Evolutionary conservation across 2,888 invertebrate species (phyloP).

Genomic region (Ectemnius lituratus): DNA sequence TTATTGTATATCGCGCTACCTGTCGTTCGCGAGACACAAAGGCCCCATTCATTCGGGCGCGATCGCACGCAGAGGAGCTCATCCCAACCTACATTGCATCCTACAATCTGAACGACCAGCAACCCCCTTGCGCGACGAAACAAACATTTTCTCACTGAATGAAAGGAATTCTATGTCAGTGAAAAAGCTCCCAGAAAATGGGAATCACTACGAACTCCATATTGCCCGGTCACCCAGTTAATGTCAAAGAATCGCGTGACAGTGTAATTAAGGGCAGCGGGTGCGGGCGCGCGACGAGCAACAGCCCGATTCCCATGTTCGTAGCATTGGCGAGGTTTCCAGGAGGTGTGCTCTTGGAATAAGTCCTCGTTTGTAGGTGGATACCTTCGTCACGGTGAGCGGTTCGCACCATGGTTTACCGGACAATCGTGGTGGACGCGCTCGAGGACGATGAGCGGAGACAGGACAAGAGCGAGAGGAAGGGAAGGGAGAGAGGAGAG

Average conservation of each 20-base stretch:
- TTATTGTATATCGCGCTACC: slow-evolving; percentile 62
- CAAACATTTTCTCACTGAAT: slow-evolving; percentile 25
- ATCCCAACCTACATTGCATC: slow-evolving; percentile 59
- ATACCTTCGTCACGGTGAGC: slow-evolving; percentile 74
- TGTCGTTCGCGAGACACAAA: slow-evolving; percentile 64
- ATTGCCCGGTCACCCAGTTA: neutral
- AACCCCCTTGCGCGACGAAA: slow-evolving; percentile 45
- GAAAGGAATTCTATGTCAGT: neutral
- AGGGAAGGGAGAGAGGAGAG: slow-evolving; percentile 31
- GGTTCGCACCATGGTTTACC: slow-evolving; percentile 72
- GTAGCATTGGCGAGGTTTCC: slow-evolving; percentile 58
- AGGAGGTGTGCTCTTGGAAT: slow-evolving; percentile 55
- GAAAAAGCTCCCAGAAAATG: neutral
- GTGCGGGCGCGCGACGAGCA: neutral
- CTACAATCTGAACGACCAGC: slow-evolving; percentile 20
- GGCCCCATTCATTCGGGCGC: slow-evolving; percentile 62
- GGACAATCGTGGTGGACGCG: slow-evolving; percentile 71
- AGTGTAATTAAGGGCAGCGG: slow-evolving; percentile 31
- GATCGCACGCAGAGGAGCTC: slow-evolving; percentile 61
- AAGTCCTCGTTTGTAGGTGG: slow-evolving; percentile 71
- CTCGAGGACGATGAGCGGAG: slow-evolving; percentile 69
- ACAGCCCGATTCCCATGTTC: slow-evolving; percentile 66
- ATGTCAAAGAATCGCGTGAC: neutral
- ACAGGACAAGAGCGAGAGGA: slow-evolving; percentile 51
- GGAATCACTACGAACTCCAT: neutral